A percentile compares a stretch with the other conserved stretches of the same genome.
Conservation (phyloP, 1,140 invertebrate species). For the Diabrotica virgifera region DNA sequence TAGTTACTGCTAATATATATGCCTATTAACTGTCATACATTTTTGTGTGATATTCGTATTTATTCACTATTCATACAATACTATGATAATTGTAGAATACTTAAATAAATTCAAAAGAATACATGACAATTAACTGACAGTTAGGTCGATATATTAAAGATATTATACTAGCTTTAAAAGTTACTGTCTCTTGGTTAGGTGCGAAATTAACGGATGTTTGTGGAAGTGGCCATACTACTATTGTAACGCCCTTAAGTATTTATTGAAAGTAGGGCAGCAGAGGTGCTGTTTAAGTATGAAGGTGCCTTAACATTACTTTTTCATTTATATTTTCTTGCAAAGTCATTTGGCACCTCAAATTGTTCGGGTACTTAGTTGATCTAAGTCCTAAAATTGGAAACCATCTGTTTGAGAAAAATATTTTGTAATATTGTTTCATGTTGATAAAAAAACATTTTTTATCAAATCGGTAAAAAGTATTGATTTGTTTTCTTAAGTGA, state of each 20-base stretch:
- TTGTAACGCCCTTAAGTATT: slow-evolving; percentile 14
- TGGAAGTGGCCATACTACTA: not conserved
- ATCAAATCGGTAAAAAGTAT: too few relatives aligned
- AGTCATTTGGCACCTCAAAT: slow-evolving; percentile 19
- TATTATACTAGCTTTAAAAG: slow-evolving; percentile 1
- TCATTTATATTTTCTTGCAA: slow-evolving; percentile 7
- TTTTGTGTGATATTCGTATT: too few relatives aligned
- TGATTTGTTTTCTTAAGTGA: too few relatives aligned
- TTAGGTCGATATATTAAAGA: not conserved
- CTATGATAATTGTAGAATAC: not conserved
- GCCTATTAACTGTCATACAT: too few relatives aligned
- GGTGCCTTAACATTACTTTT: slow-evolving; percentile 21
- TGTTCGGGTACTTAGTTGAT: slow-evolving; percentile 15
- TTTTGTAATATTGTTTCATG: not conserved
- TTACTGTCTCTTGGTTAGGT: slow-evolving; percentile 1
- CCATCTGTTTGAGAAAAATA: slow-evolving; percentile 7
- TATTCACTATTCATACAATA: not conserved
- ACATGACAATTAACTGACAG: not conserved
- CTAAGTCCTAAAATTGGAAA: slow-evolving; percentile 13
- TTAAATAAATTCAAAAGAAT: not conserved
- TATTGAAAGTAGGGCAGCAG: slow-evolving; percentile 12
- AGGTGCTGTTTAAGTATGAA: slow-evolving; percentile 16
- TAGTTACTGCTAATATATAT: too few relatives aligned
- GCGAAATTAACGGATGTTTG: slow-evolving; percentile 4
- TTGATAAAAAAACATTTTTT: too few relatives aligned